Evolutionary conservation across 2,797 vertebrate genomes (phyloP), one percentile per base, ranked within the genome.

Genomic region (Gymnocypris eckloni): DNA sequence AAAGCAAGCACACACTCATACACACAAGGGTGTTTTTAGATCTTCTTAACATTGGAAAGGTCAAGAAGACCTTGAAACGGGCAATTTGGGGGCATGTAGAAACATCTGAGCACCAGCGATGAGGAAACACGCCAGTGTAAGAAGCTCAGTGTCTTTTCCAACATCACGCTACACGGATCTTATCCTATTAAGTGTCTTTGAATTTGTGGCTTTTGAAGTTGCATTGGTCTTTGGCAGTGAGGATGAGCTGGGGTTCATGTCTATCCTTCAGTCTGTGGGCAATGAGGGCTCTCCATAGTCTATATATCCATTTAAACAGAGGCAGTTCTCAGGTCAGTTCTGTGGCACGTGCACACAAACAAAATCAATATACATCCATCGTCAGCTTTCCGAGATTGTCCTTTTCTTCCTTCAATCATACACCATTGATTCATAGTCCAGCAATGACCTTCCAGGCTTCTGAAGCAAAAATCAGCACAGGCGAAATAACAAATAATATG

Each of bases 161-260:
- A 37, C 66, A 20, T 77, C 76, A 22, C 48, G 9, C 43, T 61
- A 61, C 64, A 16, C 18, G 2, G 7, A 20, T 56, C 76, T 79
- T 48, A 78, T 85, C 39, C 50, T 20, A 66, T 25, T 25, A 8
- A 2, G 69, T 50, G 54, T 72, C 39, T 54, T 66, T 33, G 15
- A 69, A 85, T 79, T 45, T 71, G 76, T 71, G 39, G 52, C 67
- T 72, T 85, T 79, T 71, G 39, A 84, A 80, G 87, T 80, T 86
- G 81, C 92, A 91, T 93, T 92, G 92, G 93, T 95, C 94, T 92
- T 92, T 94, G 93, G 92, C 92, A 94, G 93, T 93, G 93, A 93
- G 90, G 93, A 92, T 90, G 83, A 92, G 92, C 92, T 90, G 92
- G 92, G 92, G 71, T 70, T 93, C 92, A 91, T 91, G 91, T 82